Conservation (phyloP, 2,113 vertebrate species). For the Tor tambroides region DNA sequence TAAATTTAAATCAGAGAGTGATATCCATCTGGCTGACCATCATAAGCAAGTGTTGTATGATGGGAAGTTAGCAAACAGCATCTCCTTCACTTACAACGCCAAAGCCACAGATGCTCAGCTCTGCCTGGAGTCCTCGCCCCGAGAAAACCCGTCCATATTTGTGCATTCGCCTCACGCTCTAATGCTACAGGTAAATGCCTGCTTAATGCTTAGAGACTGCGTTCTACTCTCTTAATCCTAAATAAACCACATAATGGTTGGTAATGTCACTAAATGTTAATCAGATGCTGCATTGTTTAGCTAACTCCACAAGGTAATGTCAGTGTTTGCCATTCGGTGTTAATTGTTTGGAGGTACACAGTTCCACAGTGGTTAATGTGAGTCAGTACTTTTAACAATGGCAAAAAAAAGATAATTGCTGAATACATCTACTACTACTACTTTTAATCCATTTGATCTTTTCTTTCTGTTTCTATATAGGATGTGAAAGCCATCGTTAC, state of each 20-base stretch:
- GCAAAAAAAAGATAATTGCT: background rate
- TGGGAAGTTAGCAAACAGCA: constrained; percentile 94
- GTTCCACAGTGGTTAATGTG: background rate
- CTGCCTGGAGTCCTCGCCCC: constrained; percentile 86
- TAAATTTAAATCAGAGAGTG: constrained; percentile 98
- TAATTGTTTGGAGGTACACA: background rate
- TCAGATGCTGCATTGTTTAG: constrained; percentile 8
- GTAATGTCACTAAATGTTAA: constrained; percentile 35
- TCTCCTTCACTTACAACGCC: constrained; percentile 97
- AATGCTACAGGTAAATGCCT: constrained; percentile 90
- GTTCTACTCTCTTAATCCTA: background rate
- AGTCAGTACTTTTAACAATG: background rate
- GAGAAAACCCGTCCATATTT: no score
- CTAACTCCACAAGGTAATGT: constrained; percentile 8
- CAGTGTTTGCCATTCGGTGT: constrained; percentile 13
- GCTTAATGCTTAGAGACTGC: background rate
- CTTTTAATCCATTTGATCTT: background rate
- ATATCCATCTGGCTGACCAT: constrained; percentile 98
- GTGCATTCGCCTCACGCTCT: no score
- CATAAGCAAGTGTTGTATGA: constrained; percentile 98
- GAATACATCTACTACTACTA: background rate
- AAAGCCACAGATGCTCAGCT: constrained; percentile 98
- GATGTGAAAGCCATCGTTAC: constrained; percentile 96
- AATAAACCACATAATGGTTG: background rate
- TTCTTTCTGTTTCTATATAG: constrained; percentile 65